Conservation (phyloP, 2,888 invertebrate species). For the Agrochola lota region DNA sequence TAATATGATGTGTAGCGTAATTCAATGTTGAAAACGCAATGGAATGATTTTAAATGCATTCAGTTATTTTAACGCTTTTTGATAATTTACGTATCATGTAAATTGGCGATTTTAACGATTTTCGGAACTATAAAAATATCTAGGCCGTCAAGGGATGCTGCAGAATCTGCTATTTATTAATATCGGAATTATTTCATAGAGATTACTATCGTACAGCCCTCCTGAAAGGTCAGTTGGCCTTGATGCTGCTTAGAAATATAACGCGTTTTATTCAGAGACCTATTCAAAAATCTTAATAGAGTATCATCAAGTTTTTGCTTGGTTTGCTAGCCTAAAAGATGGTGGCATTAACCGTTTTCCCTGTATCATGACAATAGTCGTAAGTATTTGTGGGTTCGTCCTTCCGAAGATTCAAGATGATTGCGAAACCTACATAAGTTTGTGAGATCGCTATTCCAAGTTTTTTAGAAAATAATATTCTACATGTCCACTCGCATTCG, state of each 20-base stretch:
- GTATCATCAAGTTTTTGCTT: neutral
- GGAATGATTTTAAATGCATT: slow-evolving; percentile 61
- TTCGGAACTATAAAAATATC: neutral
- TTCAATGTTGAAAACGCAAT: slow-evolving; percentile 26
- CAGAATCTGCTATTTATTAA: neutral
- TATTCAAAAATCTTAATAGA: neutral
- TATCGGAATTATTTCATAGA: neutral
- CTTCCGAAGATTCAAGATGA: neutral
- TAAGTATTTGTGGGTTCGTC: neutral
- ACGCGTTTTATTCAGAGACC: neutral
- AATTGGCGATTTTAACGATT: neutral
- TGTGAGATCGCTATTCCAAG: slow-evolving; percentile 45
- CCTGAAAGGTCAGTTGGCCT: neutral
- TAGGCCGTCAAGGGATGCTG: neutral
- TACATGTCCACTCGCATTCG: slow-evolving; percentile 16
- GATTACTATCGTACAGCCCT: neutral
- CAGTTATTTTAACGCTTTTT: slow-evolving; percentile 14
- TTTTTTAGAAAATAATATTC: slow-evolving; percentile 10
- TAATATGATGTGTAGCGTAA: neutral
- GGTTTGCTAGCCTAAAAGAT: neutral
- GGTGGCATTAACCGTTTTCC: slow-evolving; percentile 1
- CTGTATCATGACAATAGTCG: slow-evolving; percentile 26
- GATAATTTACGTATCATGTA: neutral
- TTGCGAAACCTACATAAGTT: slow-evolving; percentile 14
- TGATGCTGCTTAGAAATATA: neutral